These are phyloP conservation scores for Drosophila sordidula DNA, from an alignment of 2,888 invertebrate species.

Conservation along the genomic window DNA sequence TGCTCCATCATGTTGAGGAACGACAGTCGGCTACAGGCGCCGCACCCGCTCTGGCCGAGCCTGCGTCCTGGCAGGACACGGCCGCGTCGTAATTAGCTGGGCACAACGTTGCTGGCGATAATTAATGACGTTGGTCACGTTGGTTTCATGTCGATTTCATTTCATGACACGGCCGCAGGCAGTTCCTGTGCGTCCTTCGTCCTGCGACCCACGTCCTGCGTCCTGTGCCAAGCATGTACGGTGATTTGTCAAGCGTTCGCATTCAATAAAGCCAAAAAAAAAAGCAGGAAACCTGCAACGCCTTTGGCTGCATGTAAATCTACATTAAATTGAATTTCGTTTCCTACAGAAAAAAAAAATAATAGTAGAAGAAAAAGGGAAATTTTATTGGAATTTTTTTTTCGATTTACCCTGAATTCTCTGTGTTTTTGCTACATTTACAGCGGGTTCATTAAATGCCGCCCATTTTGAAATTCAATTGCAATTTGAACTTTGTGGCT, in stretches of 20 bases:
- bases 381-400: constrained; percentile 26
- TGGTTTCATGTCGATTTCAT: constrained; percentile 80
- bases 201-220: constrained; percentile 5
- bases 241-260: constrained; percentile 76
- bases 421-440: constrained; percentile 62
- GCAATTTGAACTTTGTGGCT: constrained; percentile 67
- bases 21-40: constrained; percentile 28
- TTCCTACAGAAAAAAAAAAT: constrained; percentile 26
- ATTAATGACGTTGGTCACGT: constrained; percentile 81
- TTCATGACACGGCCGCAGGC: constrained; percentile 76
- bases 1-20: constrained; percentile 68
- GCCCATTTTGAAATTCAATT: constrained; percentile 80
- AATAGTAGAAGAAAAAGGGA: neutral
- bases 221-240: constrained; percentile 30
- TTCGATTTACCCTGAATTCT: constrained; percentile 16
- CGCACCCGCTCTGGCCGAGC: neutral
- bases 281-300: constrained; percentile 31
- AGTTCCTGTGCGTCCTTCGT: constrained; percentile 13
- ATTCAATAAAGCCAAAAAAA: constrained; percentile 53
- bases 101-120: constrained; percentile 74
- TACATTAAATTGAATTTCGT: constrained; percentile 75
- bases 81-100: constrained; percentile 70
- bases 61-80: constrained; percentile 19
- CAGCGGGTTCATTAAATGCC: constrained; percentile 69
- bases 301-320: constrained; percentile 71